phyloP scores from a whole-genome alignment of 2,888 invertebrate genomes.

The Drosophila rellima region DNA sequence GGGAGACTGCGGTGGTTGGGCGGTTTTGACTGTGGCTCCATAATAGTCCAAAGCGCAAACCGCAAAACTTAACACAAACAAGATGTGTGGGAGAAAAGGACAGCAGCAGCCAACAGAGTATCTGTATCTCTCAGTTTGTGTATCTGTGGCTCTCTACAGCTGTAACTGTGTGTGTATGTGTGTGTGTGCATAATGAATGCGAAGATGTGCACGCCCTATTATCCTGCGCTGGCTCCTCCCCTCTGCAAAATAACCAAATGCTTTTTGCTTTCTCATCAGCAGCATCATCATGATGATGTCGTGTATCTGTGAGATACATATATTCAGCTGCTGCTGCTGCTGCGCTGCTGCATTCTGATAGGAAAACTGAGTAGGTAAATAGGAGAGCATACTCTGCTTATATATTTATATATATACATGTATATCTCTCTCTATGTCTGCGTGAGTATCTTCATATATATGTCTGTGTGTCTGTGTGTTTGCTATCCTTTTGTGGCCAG shows the following conservation, averaged over 20 bases:
- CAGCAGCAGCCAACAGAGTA: slow-evolving; percentile 50
- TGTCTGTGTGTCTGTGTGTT: slow-evolving; percentile 30
- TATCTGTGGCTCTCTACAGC: slow-evolving; percentile 43
- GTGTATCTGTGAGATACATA: slow-evolving; percentile 77
- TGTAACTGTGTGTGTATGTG: slow-evolving; percentile 22
- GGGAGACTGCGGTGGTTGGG: neutral
- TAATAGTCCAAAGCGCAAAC: slow-evolving; percentile 39
- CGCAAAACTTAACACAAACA: slow-evolving; percentile 50
- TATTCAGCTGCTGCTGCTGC: slow-evolving; percentile 21
- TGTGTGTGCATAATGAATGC: slow-evolving; percentile 79
- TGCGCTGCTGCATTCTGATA: slow-evolving; percentile 59
- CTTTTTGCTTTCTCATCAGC: slow-evolving; percentile 9
- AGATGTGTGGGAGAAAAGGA: slow-evolving; percentile 32
- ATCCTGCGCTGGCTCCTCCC: slow-evolving; percentile 81
- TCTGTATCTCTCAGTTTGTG: slow-evolving; percentile 60
- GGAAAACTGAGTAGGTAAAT: slow-evolving; percentile 56
- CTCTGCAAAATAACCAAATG: slow-evolving; percentile 16
- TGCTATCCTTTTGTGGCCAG: slow-evolving; percentile 66
- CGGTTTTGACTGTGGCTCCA: slow-evolving; percentile 25
- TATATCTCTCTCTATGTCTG: slow-evolving; percentile 6
- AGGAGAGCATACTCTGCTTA: slow-evolving; percentile 20
- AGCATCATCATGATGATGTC: slow-evolving; percentile 23
- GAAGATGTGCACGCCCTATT: slow-evolving; percentile 85
- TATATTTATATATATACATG: slow-evolving; percentile 15
- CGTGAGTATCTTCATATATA: neutral